Evolutionary conservation across 2,888 invertebrate genomes (phyloP).

Genomic region (Phymatocera aterrima): DNA sequence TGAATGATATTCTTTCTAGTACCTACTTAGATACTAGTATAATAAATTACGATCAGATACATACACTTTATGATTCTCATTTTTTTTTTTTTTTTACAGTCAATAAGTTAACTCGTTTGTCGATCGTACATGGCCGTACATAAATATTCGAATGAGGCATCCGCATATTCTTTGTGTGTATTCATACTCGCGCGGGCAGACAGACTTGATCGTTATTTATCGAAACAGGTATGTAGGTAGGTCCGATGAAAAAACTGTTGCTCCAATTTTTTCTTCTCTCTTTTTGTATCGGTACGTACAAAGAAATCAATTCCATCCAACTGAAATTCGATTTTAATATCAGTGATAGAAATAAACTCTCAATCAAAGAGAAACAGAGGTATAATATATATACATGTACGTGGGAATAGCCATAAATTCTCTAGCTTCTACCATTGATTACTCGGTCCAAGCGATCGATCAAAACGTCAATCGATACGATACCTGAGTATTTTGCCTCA

Average conservation of each 20-base stretch:
- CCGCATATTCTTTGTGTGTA: too few relatives aligned
- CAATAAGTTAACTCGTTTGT: too few relatives aligned
- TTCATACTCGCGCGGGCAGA: too few relatives aligned
- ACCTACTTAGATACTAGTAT: too few relatives aligned
- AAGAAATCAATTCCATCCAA: background rate
- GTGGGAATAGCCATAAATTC: conserved; percentile 28
- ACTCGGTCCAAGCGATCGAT: conserved; percentile 25
- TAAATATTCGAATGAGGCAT: too few relatives aligned
- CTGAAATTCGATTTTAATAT: conserved; percentile 24
- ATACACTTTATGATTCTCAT: too few relatives aligned
- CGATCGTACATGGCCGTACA: too few relatives aligned
- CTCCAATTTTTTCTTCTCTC: background rate
- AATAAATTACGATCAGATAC: too few relatives aligned
- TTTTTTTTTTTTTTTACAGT: too few relatives aligned
- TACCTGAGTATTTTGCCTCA: background rate
- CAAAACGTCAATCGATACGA: background rate
- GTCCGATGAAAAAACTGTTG: background rate
- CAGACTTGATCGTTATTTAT: too few relatives aligned
- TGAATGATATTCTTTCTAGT: too few relatives aligned
- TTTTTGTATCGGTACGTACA: background rate
- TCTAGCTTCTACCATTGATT: conserved; percentile 21
- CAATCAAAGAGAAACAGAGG: conserved; percentile 11
- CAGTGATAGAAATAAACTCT: conserved; percentile 8
- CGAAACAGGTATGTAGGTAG: too few relatives aligned
- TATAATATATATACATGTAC: background rate